Base-by-base conservation (phyloP, 2,888 invertebrate genomes). In the Conchocele bisecta region DNA sequence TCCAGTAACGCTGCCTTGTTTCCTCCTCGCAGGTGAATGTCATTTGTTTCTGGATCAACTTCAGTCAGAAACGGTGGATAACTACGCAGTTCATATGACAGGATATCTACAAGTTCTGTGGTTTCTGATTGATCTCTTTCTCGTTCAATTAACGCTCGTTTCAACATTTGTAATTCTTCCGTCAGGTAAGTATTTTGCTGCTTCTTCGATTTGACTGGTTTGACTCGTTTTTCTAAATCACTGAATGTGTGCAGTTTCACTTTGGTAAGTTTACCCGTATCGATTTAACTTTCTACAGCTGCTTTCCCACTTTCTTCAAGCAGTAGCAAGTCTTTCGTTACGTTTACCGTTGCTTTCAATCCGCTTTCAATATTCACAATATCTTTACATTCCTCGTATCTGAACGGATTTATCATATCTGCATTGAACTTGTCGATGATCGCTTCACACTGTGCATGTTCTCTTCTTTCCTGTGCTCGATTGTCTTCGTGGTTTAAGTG, bases 51-150 rank as follows among this genome's bases (percentile, higher is more conserved):
- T 20, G 11, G 15, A 7, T 7, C 24, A 7, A 22, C 22, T n/a
- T 48, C 50, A n/a, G 50, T 28, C 11, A 48, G 11, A 9, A 28
- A 22, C 6, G 50, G 50, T 48, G 50, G 50, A 22, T 48, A 48
- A 26, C n/a, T 22, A 7, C 29, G 9, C 7, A 48, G 7, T 48
- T 48, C 50, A 48, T 48, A 22, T 9, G 6, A 6, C 15, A 48
- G 29, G 7, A 48, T n/a, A 11, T 48, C 50, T 28, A n/a, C 11
- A 9, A 48, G 26, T 17, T 51, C 17, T 20, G 6, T 15, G 6
- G n/a, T 42, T 20, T 42, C n/a, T 6, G 7, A 17, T 15, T 42
- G 17, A 42, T 6, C 6, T 15, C n/a, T 6, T 20, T 6, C 22
- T 42, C 22, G 7, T n/a, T 9, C 6, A 6, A 42, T 6, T 6